Percentiles rank a stretch among this genome's conserved stretches.
phyloP scores from a whole-genome alignment of 2,888 invertebrate genomes.

The Drosophila cracens region DNA sequence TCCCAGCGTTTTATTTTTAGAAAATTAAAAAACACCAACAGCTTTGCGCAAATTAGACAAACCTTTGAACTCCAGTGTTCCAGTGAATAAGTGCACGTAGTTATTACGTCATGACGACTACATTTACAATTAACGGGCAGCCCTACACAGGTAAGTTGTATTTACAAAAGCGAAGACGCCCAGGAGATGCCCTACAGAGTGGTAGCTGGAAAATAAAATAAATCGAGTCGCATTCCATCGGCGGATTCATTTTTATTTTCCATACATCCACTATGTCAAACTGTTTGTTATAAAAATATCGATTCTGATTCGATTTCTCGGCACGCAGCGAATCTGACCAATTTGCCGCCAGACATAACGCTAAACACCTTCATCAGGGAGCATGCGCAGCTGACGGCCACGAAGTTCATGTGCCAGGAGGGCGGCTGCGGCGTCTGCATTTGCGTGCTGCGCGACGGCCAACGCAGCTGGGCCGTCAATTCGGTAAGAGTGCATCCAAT shows the following conservation, averaged over 20 bases:
- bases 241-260: neutral
- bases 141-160: constrained; percentile 66
- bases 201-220: neutral
- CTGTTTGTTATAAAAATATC: neutral
- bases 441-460: constrained; percentile 85
- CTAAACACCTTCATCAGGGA: constrained; percentile 88
- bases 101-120: constrained; percentile 61
- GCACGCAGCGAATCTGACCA: constrained; percentile 73
- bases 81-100: constrained; percentile 4
- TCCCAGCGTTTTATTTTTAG: constrained; percentile 27
- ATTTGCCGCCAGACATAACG: constrained; percentile 85
- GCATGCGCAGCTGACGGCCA: constrained; percentile 87
- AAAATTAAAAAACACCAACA: neutral
- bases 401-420: constrained; percentile 89
- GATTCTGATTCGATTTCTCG: neutral
- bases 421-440: constrained; percentile 89
- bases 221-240: neutral
- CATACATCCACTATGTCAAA: neutral
- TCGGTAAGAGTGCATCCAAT: constrained; percentile 82
- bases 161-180: neutral
- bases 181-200: neutral
- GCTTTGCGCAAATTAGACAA: neutral
- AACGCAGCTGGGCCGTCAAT: constrained; percentile 87
- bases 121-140: constrained; percentile 75
- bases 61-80: neutral